phyloP scores from a whole-genome alignment of 1,140 invertebrate genomes.

The Gyrodactylus bullatarudis region DNA sequence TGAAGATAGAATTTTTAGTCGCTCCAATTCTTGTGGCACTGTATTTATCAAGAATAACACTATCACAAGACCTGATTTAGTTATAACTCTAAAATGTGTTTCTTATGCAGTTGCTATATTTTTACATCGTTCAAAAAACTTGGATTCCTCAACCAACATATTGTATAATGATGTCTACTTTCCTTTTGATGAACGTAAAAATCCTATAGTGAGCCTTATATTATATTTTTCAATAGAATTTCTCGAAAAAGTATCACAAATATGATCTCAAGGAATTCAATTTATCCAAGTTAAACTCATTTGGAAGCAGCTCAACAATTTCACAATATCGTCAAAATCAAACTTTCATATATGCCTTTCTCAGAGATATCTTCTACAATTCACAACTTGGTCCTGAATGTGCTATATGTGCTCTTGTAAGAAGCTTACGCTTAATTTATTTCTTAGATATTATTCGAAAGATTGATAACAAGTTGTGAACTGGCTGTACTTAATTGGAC shows the following conservation, averaged over 20 bases:
- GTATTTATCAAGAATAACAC: not conserved
- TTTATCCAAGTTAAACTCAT: not conserved
- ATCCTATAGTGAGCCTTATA: not conserved
- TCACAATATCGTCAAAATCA: slow-evolving; percentile 75
- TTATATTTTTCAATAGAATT: not conserved
- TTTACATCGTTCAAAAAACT: not conserved
- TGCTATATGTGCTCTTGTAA: slow-evolving; percentile 88
- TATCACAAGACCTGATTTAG: not conserved
- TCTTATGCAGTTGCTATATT: not conserved
- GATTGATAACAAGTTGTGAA: slow-evolving; percentile 75
- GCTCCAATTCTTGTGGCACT: not conserved
- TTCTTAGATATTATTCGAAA: slow-evolving; percentile 6
- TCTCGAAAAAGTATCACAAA: no score
- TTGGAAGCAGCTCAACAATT: slow-evolving; percentile 32
- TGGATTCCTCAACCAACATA: not conserved
- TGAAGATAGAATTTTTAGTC: not conserved
- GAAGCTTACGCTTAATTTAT: no score
- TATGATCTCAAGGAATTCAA: not conserved
- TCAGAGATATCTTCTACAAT: slow-evolving; percentile 78
- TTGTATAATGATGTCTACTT: not conserved
- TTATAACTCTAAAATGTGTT: not conserved
- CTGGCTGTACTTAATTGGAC: slow-evolving; percentile 81
- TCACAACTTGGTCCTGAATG: slow-evolving; percentile 96
- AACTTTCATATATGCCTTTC: slow-evolving; percentile 85
- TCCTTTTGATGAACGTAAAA: not conserved